Evolutionary conservation across 64 coral and sea anemone species (phyloP), one percentile per base, ranked within the genome.

Genomic region (Stylophora pistillata): DNA sequence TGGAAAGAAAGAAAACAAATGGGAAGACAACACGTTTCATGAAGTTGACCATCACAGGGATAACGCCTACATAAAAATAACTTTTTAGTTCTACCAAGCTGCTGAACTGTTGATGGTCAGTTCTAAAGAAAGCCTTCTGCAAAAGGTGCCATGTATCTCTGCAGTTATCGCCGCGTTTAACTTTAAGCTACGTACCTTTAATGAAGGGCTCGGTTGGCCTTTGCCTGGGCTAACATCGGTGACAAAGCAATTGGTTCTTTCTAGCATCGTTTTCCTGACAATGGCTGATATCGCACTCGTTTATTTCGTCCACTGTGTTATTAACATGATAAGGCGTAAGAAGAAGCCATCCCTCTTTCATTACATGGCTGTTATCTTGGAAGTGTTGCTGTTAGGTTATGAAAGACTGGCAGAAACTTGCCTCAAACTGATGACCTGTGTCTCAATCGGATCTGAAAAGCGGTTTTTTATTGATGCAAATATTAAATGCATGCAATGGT

Each of bases 301-400:
- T 37, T 86, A 86, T 32, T 60, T 54, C 26, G 21, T 79, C 37
- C 66, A 86, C 10, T 56, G 10, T 56, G 58, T 71, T 25, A 53
- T 76, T 33, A 85, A 73, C 72, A 76, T 60, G 26, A 7, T 86
- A 14, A 52, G 41, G 41, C 53, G 63, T 12, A 75, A 56, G 26
- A 30, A 55, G 11, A 79, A 53, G 23, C 92, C 87, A 70, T 56
- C 53, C 21, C 70, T 89, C 18, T 53, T 79, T 33, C 86, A 32
- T 29, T 89, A 94, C 72, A 28, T 84, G 41, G 92, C 92, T 31
- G 86, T 58, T 54, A 32, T 81, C 37, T 41, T 94, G 28, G 92
- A 94, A 75, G 63, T 94, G 12, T 58, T 94, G 37, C 64, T 94
- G 23, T 72, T 89, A 28, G 92, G 86, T 28, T 94, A 94, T 41